Evolutionary conservation across 2,797 vertebrate species (phyloP), one percentile per base, ranked within the genome.

Genomic region (Botia almorhae): DNA sequence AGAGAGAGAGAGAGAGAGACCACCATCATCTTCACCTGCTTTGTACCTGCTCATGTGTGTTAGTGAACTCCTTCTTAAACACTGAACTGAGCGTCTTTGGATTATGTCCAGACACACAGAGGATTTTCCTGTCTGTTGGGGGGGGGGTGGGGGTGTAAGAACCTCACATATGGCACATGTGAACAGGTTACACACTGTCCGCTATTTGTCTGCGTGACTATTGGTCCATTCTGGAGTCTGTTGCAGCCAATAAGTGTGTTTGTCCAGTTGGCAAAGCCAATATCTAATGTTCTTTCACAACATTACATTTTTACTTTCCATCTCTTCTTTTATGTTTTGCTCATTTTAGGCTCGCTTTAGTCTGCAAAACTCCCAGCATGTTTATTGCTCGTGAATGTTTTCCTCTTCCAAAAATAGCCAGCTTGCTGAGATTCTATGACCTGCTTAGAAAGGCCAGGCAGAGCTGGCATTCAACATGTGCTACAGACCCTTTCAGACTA

Each of bases 1-100:
- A n/a, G 87, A 91, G 84, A 76, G 65, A 89, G 91, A 56, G 23
- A 23, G 56, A 33, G 51, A 26, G 4, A 4, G 4, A 4, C 1
- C 2, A 29, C 29, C 29, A 29, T 29, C 29, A 4, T 8, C 33
- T 21, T 81, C 36, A 14, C 26, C 68, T 81, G 29, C 29, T 29
- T 4, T 29, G 29, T 29, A 29, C 29, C 29, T 29, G 29, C 29
- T 29, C 29, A 29, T 29, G 29, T 29, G 29, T 29, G 29, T 29
- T 29, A 29, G 29, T 29, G 29, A 29, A 29, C 29, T 4, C 29
- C 4, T 29, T 4, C 29, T 29, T 29, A 29, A 29, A 29, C 29
- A 29, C 29, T 29, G 2, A 29, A 29, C 29, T 29, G 29, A 29
- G 29, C 29, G 29, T 78, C 12, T 72, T 10, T 46, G 61, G 69